Conservation (phyloP, 64 coral and sea anemone species). For the Astreopora myriophthalma region DNA sequence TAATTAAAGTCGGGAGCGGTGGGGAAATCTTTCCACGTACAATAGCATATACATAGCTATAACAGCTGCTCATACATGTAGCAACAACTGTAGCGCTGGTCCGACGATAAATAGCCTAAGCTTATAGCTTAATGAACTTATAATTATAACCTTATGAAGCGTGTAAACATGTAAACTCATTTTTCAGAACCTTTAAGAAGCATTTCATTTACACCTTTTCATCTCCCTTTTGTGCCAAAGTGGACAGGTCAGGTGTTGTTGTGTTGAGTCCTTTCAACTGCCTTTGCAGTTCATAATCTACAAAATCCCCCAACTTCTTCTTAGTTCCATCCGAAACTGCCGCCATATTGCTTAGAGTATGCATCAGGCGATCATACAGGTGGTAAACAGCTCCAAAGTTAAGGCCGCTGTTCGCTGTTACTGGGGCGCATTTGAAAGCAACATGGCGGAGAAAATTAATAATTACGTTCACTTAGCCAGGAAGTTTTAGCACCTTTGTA, state of each 20-base stretch:
- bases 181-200: neutral
- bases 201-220: slow-evolving; percentile 66
- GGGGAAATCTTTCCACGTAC: too few relatives aligned
- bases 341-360: slow-evolving; percentile 53
- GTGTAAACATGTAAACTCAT: too few relatives aligned
- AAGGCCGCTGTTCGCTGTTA: neutral
- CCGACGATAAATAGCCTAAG: too few relatives aligned
- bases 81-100: too few relatives aligned
- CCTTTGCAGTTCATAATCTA: slow-evolving; percentile 60
- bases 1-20: too few relatives aligned
- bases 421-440: neutral
- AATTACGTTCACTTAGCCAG: too few relatives aligned
- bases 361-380: neutral
- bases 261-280: slow-evolving; percentile 69
- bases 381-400: neutral
- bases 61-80: too few relatives aligned
- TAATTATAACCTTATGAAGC: too few relatives aligned
- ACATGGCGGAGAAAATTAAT: slow-evolving; percentile 39
- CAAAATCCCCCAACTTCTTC: neutral
- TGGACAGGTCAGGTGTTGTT: slow-evolving; percentile 68
- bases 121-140: too few relatives aligned
- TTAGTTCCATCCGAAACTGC: slow-evolving; percentile 54
- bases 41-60: too few relatives aligned
- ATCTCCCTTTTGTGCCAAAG: slow-evolving; percentile 90
- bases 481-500: too few relatives aligned